Evolutionary conservation across 1,140 invertebrate species (phyloP).

Genomic region (Augochlora pura): DNA sequence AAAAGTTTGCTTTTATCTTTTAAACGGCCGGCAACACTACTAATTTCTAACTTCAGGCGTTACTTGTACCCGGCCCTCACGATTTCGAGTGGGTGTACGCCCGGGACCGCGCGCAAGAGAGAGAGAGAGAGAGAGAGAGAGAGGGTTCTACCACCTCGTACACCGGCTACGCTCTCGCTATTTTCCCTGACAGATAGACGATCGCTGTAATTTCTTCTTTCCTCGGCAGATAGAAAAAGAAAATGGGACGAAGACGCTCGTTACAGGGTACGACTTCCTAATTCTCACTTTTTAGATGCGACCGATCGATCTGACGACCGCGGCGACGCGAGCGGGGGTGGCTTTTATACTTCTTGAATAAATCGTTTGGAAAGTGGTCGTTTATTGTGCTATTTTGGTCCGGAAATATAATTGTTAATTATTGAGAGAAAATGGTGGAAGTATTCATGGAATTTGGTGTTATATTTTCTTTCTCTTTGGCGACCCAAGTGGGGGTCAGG

Average conservation of each 20-base stretch:
- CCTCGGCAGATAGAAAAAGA: constrained; percentile 29
- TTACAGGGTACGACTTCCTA: not conserved
- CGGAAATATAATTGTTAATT: too few species aligned
- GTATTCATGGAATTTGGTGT: too few species aligned
- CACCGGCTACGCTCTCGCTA: constrained; percentile 43
- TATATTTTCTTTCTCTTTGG: too few species aligned
- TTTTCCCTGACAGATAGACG: constrained; percentile 52
- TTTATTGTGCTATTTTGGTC: too few species aligned
- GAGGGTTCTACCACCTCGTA: constrained; percentile 33
- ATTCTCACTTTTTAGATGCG: constrained; percentile 6
- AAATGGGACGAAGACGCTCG: not conserved
- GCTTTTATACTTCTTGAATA: too few species aligned
- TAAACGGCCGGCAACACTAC: constrained; percentile 78
- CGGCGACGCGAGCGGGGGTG: too few species aligned
- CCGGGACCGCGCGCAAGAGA: constrained; percentile 10
- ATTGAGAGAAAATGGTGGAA: too few species aligned
- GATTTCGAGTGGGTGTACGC: constrained; percentile 57
- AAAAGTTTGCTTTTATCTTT: constrained; percentile 81
- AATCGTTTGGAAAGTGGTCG: too few species aligned
- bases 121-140: too few species aligned
- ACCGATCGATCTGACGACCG: not conserved
- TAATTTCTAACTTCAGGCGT: constrained; percentile 79
- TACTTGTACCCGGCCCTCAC: constrained; percentile 71
- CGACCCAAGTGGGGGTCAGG: too few species aligned
- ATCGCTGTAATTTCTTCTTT: constrained; percentile 58